Evolutionary conservation across 2,888 invertebrate genomes (phyloP), one percentile per base, ranked within the genome.

Genomic region (Nomada flava): DNA sequence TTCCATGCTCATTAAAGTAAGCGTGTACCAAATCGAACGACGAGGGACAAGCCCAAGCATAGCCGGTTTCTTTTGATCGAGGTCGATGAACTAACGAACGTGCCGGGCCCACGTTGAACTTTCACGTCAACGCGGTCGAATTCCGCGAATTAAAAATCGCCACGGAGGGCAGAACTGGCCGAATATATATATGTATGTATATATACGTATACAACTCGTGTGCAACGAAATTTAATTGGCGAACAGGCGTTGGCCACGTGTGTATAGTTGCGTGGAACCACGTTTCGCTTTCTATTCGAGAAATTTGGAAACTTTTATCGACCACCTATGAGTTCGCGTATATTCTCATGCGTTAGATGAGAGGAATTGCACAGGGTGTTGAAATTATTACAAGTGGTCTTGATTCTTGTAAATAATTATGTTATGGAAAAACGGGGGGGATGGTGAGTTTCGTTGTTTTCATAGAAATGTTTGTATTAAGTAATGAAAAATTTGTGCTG

Each of bases 41-140:
- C 50, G 69, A 55, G 70, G 13, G 76, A 50, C 71, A 71, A 76
- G 75, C 79, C 76, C 76, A 79, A 52, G 70, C 77, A 71, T 42
- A 42, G 88, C 75, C 79, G 82, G 85, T 87, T 88, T 86, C 83
- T 79, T 88, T 88, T 81, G 74, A 88, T 83, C 80, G 84, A 23
- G 88, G 90, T 85, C 90, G 87, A 79, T 74, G 88, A 88, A 88
- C 89, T 76, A 36, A 76, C 77, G 90, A 90, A 83, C 88, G 88
- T 86, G 88, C 82, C 88, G 44, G 78, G 69, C 75, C 74, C 76
- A 68, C 73, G 83, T 80, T 82, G 78, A 88, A 90, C 89, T 91
- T 91, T 90, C 90, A 86, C 90, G 87, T 88, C 85, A 80, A 76
- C 84, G 69, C 20, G 76, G 78, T 73, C 81, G 83, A 88, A 89